phyloP scores from a whole-genome alignment of 2,888 invertebrate species.

The Cristatella mucedo region DNA sequence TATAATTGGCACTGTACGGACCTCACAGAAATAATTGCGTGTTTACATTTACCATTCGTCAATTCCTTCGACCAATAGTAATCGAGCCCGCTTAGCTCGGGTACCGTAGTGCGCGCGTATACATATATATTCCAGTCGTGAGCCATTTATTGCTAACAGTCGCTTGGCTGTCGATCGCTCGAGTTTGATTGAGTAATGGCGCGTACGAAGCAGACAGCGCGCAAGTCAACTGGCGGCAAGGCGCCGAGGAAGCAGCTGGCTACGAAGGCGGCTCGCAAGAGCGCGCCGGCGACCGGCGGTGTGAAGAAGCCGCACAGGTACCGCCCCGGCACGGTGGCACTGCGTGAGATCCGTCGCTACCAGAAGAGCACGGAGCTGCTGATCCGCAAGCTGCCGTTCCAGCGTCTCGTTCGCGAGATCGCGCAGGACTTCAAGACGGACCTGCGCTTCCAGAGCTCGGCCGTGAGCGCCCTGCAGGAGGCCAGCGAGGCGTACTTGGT shows the following conservation, averaged over 20 bases:
- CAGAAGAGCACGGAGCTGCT: conserved; percentile 88
- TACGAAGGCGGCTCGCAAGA: conserved; percentile 85
- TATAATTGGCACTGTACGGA: too few relatives aligned
- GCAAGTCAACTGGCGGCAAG: conserved; percentile 81
- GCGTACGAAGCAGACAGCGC: conserved; percentile 91
- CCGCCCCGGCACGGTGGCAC: conserved; percentile 84
- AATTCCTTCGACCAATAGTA: too few relatives aligned
- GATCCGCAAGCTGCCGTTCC: conserved; percentile 87
- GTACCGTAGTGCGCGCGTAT: too few relatives aligned
- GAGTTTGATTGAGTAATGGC: conserved; percentile 69
- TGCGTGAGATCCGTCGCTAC: conserved; percentile 89
- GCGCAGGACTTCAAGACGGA: conserved; percentile 94
- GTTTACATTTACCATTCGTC: too few relatives aligned
- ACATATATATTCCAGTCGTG: too few relatives aligned
- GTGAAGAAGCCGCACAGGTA: conserved; percentile 94
- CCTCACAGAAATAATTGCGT: too few relatives aligned
- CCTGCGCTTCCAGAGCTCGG: conserved; percentile 83
- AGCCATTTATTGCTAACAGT: too few relatives aligned
- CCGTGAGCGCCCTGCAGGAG: conserved; percentile 69
- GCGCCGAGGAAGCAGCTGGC: conserved; percentile 63
- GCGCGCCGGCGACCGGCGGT: conserved; percentile 81
- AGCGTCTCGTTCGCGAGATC: conserved; percentile 86
- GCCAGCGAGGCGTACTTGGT: conserved; percentile 69
- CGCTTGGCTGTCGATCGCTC: too few relatives aligned
- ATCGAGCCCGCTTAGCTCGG: too few relatives aligned